Evolutionary conservation across 2,888 invertebrate genomes (phyloP).

Genomic region (Drosophila subquinaria): DNA sequence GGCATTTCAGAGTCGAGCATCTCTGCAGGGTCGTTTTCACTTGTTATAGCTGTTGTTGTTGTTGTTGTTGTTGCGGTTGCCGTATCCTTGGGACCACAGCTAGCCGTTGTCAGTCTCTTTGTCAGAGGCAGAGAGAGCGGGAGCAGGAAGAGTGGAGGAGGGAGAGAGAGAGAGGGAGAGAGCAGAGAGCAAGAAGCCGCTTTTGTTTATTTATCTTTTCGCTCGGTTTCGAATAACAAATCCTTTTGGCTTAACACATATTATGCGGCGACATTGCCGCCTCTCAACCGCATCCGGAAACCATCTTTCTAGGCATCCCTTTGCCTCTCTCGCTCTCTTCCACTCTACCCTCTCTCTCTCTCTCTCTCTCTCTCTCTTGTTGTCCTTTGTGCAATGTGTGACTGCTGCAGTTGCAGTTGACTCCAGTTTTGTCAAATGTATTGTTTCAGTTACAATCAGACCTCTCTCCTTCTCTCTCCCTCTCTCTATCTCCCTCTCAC

Average conservation of each 20-base stretch:
- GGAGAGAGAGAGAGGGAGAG: neutral
- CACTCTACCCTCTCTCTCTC: neutral
- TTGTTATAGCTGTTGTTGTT: conserved; percentile 8
- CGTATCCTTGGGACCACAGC: conserved; percentile 51
- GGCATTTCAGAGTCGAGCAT: neutral
- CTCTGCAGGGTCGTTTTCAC: neutral
- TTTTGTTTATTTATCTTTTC: conserved; percentile 81
- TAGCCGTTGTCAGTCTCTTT: conserved; percentile 41
- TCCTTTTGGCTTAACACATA: conserved; percentile 82
- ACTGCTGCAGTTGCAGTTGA: conserved; percentile 78
- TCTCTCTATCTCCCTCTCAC: neutral
- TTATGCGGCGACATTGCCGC: conserved; percentile 68
- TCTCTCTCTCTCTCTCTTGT: neutral
- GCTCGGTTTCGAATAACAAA: conserved; percentile 81
- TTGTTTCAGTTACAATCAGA: conserved; percentile 67
- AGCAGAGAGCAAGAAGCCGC: conserved; percentile 54
- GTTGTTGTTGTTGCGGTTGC: conserved; percentile 26
- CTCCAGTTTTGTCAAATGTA: conserved; percentile 81
- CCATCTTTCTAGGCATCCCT: conserved; percentile 3
- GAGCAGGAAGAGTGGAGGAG: neutral
- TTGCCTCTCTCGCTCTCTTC: neutral
- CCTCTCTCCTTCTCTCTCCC: neutral
- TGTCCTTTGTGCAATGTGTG: conserved; percentile 74
- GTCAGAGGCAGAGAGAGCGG: neutral
- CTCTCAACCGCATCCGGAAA: conserved; percentile 10